Conservation (phyloP, 92 coral and sea anemone genomes). For the Galaxea fascicularis region DNA sequence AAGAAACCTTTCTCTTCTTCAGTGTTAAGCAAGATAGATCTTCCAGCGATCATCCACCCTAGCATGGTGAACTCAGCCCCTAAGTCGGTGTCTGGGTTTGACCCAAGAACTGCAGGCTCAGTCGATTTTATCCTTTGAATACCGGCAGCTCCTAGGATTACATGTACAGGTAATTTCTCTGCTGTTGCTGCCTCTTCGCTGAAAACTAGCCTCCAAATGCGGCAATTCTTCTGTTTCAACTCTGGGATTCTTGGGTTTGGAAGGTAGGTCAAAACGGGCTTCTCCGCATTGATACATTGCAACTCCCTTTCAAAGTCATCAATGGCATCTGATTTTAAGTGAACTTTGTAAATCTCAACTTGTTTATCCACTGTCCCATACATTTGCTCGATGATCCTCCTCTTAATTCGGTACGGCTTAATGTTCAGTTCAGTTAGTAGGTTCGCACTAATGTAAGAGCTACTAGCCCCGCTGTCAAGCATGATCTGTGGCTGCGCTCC, state of each 20-base stretch:
- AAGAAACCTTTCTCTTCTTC: slow-evolving; percentile 72
- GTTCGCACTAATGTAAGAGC: slow-evolving; percentile 64
- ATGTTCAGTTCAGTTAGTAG: slow-evolving; percentile 59
- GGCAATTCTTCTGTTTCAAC: slow-evolving; percentile 42
- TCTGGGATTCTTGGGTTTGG: slow-evolving; percentile 65
- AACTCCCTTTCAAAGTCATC: slow-evolving; percentile 46
- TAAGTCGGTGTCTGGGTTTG: slow-evolving; percentile 68
- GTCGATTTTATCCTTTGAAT: slow-evolving; percentile 66
- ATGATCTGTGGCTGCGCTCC: slow-evolving; percentile 54
- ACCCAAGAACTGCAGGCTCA: slow-evolving; percentile 58
- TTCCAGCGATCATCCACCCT: slow-evolving; percentile 74
- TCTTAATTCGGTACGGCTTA: slow-evolving; percentile 43
- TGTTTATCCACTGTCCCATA: slow-evolving; percentile 64
- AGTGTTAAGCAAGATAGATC: not conserved
- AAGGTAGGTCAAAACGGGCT: slow-evolving; percentile 59
- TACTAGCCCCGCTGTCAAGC: slow-evolving; percentile 70
- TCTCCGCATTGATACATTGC: slow-evolving; percentile 52
- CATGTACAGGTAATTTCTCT: slow-evolving; percentile 54
- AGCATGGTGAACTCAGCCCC: slow-evolving; percentile 75
- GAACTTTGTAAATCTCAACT: slow-evolving; percentile 53
- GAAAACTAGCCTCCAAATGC: slow-evolving; percentile 39
- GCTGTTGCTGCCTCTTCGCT: slow-evolving; percentile 58
- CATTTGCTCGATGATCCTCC: slow-evolving; percentile 66
- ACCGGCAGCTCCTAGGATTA: slow-evolving; percentile 68
- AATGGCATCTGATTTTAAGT: slow-evolving; percentile 28